Percentiles rank a stretch among this genome's conserved stretches.
phyloP scores from a whole-genome alignment of 2,888 invertebrate species.

The Parochlus steinenii region DNA sequence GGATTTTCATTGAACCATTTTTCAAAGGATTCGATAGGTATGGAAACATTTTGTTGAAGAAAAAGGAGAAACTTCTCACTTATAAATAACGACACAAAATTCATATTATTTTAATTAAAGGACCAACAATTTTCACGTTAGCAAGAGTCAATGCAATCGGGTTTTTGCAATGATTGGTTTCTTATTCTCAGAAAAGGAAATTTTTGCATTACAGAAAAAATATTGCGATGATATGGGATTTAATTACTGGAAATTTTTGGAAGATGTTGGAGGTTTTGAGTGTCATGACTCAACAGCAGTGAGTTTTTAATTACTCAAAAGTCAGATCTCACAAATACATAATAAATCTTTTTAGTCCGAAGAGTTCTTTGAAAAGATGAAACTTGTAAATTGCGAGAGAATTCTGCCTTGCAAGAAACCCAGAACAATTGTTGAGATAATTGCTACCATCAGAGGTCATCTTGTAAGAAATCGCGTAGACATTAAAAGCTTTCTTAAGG shows the following conservation, averaged over 20 bases:
- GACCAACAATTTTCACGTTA: slow-evolving; percentile 53
- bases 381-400: slow-evolving; percentile 26
- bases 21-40: slow-evolving; percentile 57
- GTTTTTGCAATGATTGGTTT: slow-evolving; percentile 50
- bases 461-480: slow-evolving; percentile 49
- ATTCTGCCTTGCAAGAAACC: slow-evolving; percentile 20
- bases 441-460: slow-evolving; percentile 57
- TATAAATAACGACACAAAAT: not conserved
- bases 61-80: slow-evolving; percentile 4
- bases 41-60: slow-evolving; percentile 14
- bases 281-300: slow-evolving; percentile 1
- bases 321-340: not conserved
- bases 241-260: slow-evolving; percentile 50
- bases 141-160: slow-evolving; percentile 50
- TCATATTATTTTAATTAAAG: slow-evolving; percentile 28
- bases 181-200: slow-evolving; percentile 44
- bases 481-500: slow-evolving; percentile 45
- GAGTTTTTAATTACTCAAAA: not conserved
- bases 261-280: slow-evolving; percentile 32
- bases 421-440: slow-evolving; percentile 44
- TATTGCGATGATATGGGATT: slow-evolving; percentile 62
- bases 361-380: slow-evolving; percentile 16
- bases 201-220: slow-evolving; percentile 48
- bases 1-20: slow-evolving; percentile 46
- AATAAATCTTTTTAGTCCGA: slow-evolving; percentile 14